Evolutionary conservation across 2,888 invertebrate genomes (phyloP), one percentile per base, ranked within the genome.

Genomic region (Mallateleia sp.): DNA sequence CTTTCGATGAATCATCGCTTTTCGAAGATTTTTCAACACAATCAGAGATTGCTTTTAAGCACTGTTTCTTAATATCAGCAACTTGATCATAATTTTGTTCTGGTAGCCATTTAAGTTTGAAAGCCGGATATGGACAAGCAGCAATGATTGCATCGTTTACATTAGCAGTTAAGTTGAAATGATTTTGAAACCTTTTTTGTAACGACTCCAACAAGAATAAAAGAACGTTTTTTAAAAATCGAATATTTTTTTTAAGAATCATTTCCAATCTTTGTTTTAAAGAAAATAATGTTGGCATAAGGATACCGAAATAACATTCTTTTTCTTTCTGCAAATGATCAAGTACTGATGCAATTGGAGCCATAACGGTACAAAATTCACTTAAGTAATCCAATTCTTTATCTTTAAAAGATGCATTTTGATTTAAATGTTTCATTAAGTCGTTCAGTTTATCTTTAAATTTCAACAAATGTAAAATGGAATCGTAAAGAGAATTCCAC

Each of bases 401-500:
- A 3, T 47, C 47, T 50, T 66, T 66, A 14, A 66, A 66, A 5
- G n/a, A 24, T 28, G 28, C 15, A 47, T 9, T 47, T 25, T 47
- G 24, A 50, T 28, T 45, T n/a, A 66, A 47, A 1, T n/a, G 20
- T 47, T 66, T 66, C 15, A 45, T 25, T 25, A 66, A 28, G 1
- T 66, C 66, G 25, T 47, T 66, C 18, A 66, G 28, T 9, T 67
- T 67, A 28, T 50, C 50, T 52, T 67, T 52, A 32, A 18, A 67
- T 67, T 50, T 67, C 32, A 52, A 32, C 18, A 67, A 50, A 67
- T 34, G 50, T 8, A 15, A 45, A 42, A 66, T 66, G 1, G 66
- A 6, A 20, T 66, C 66, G 32, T 24, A 66, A 47, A 66, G 50
- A 28, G 75, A 75, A 42, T 75, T 75, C 75, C 75, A 75, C 14